These are phyloP conservation scores for Marcusenius ussheri DNA, from an alignment of 2,113 vertebrate species.

Conservation along the genomic window DNA sequence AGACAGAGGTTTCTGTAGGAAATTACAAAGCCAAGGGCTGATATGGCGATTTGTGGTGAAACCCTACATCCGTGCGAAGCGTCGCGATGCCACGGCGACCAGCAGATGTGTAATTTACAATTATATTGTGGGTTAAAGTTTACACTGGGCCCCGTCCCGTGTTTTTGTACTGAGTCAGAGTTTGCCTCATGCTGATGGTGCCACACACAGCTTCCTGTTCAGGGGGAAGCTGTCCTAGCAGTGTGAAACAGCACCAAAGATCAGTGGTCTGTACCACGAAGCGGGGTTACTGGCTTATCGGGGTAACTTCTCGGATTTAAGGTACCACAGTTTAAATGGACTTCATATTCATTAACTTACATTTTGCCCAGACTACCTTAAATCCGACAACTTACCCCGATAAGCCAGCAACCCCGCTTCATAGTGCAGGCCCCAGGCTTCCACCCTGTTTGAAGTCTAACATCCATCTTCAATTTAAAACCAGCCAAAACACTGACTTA, in stretches of 20 bases:
- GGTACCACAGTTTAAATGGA: too few relatives aligned
- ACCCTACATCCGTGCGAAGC: background rate
- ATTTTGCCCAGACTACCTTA: too few relatives aligned
- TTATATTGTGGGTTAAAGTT: slow-evolving; percentile 8
- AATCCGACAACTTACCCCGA: background rate
- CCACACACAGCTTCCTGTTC: background rate
- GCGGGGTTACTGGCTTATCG: too few relatives aligned
- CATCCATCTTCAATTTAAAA: background rate
- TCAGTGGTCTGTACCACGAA: background rate
- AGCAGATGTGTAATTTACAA: slow-evolving; percentile 7
- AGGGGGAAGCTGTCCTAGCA: background rate
- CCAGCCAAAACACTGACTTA: background rate
- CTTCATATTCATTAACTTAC: too few relatives aligned
- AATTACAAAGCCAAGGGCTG: background rate
- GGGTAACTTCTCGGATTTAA: too few relatives aligned
- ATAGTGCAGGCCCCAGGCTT: background rate
- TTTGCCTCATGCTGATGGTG: background rate
- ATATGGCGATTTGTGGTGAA: slow-evolving; percentile 8
- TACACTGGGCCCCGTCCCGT: background rate
- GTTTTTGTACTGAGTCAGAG: background rate
- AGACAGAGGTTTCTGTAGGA: background rate
- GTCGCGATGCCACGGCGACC: background rate
- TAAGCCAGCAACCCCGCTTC: too few relatives aligned
- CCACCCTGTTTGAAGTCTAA: background rate
- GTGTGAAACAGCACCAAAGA: background rate